Conservation (phyloP, 2,888 invertebrate species). For the Drosophila fungiperda region DNA sequence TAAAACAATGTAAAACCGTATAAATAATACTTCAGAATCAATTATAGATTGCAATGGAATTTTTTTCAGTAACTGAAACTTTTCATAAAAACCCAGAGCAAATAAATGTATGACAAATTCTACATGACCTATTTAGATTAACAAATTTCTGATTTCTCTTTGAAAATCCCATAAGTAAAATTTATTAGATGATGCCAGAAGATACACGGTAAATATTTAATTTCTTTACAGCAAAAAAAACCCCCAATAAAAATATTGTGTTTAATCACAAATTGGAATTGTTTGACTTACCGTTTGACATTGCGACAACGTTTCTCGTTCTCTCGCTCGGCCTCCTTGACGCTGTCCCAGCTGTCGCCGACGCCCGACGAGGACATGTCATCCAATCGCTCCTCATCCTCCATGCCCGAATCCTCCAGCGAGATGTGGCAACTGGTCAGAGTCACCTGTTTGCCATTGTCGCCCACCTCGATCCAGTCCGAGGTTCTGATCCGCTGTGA, state of each 20-base stretch:
- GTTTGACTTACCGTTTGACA: slow-evolving; percentile 79
- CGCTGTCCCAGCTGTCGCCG: slow-evolving; percentile 85
- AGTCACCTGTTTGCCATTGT: slow-evolving; percentile 86
- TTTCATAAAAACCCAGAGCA: not conserved
- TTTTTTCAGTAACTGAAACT: not conserved
- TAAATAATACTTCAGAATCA: not conserved
- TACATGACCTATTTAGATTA: not conserved
- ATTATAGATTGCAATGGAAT: not conserved
- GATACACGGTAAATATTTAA: not conserved
- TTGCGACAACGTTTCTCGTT: slow-evolving; percentile 80
- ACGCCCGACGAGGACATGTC: slow-evolving; percentile 85
- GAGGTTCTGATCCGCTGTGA: slow-evolving; percentile 85
- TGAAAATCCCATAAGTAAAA: not conserved
- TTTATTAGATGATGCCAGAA: not conserved
- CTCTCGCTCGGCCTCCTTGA: slow-evolving; percentile 82
- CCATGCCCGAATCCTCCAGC: slow-evolving; percentile 86
- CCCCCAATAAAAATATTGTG: not conserved
- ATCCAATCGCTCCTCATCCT: slow-evolving; percentile 85
- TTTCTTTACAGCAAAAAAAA: not conserved
- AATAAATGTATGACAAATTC: not conserved
- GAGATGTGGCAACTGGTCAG: slow-evolving; percentile 87
- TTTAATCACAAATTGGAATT: not conserved
- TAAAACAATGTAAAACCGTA: not conserved
- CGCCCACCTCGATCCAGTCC: slow-evolving; percentile 87
- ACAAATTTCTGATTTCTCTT: not conserved